Conservation (phyloP, 2,113 vertebrate species). For the Rhinolophus sinicus region DNA sequence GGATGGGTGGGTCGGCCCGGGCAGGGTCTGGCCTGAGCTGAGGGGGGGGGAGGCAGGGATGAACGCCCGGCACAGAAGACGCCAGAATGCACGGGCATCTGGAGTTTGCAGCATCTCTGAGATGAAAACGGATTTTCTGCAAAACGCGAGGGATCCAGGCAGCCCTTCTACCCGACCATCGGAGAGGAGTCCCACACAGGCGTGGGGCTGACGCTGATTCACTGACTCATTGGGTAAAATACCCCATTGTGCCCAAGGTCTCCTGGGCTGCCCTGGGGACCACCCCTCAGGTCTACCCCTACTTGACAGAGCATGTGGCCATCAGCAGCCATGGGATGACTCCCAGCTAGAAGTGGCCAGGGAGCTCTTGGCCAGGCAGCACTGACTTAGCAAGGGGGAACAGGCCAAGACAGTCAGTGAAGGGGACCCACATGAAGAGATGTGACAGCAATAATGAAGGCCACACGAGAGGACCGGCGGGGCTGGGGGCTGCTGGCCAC, state of each 20-base stretch:
- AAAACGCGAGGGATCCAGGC: rapidly evolving
- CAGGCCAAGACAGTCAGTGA: background rate
- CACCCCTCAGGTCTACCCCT: background rate
- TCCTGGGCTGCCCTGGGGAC: background rate
- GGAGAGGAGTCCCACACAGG: rapidly evolving
- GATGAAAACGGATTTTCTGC: background rate
- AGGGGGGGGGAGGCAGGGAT: background rate
- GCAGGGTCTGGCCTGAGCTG: background rate
- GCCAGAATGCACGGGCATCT: background rate
- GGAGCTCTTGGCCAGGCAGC: background rate
- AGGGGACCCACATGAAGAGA: background rate
- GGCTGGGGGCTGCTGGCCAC: background rate
- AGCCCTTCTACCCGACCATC: background rate
- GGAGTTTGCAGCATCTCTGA: background rate
- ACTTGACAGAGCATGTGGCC: background rate
- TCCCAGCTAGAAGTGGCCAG: background rate
- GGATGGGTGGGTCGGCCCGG: background rate
- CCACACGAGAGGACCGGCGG: rapidly evolving
- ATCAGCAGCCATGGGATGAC: background rate
- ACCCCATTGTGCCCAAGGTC: background rate
- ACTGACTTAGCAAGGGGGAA: background rate
- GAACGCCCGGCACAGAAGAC: background rate
- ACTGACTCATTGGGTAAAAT: background rate
- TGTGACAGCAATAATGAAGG: background rate
- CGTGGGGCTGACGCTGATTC: background rate